Conservation (phyloP, 1,140 invertebrate genomes). For the Eurosta solidaginis region DNA sequence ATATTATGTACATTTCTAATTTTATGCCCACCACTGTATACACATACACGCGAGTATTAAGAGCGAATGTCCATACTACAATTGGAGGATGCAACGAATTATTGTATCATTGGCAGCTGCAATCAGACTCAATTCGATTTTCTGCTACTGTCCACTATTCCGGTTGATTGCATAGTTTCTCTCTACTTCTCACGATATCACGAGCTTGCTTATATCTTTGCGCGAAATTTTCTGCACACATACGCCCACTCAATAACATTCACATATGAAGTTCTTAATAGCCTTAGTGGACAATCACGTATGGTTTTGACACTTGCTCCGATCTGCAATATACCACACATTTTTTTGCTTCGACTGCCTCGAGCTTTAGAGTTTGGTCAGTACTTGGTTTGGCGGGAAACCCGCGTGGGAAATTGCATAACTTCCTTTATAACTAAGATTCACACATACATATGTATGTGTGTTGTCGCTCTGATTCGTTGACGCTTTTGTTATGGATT, state of each 20-base stretch:
- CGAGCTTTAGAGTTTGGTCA: neutral
- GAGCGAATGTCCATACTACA: neutral
- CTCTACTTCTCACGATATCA: too few species aligned
- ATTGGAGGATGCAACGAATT: neutral
- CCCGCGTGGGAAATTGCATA: constrained; percentile 7
- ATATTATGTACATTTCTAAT: too few species aligned
- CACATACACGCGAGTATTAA: neutral
- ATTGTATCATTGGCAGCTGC: constrained; percentile 20
- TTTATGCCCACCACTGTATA: neutral
- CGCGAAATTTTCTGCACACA: neutral
- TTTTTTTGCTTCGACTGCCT: neutral
- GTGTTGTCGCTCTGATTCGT: constrained; percentile 9
- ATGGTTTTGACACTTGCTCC: constrained; percentile 4
- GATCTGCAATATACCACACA: neutral
- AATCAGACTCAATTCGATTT: constrained; percentile 1
- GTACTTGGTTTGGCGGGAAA: neutral
- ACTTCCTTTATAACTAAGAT: neutral
- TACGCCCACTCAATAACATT: neutral
- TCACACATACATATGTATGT: too few species aligned
- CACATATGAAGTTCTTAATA: neutral
- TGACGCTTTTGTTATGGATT: neutral
- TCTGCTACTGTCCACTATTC: neutral
- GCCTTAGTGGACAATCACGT: neutral
- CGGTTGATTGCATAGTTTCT: neutral
- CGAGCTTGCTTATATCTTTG: neutral